Evolutionary conservation across 2,797 vertebrate species (phyloP).

Genomic region (Argentina silus): DNA sequence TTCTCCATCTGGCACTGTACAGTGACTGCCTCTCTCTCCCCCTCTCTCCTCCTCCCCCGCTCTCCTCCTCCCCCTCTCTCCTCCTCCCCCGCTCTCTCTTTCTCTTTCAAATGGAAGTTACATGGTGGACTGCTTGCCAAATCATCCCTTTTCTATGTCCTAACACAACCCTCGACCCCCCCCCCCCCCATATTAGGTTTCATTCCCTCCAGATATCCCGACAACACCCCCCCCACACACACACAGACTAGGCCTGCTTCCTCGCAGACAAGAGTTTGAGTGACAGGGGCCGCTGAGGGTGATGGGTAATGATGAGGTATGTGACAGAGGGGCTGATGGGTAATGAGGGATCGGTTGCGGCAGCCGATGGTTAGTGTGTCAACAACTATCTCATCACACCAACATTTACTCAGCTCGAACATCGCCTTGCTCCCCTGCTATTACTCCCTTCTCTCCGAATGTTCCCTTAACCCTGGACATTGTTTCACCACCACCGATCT

Average conservation of each 20-base stretch:
- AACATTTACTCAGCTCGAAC: no score
- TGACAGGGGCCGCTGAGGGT: slow-evolving; percentile 70
- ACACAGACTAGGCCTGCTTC: slow-evolving; percentile 66
- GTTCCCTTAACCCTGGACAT: no score
- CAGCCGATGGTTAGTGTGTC: slow-evolving; percentile 60
- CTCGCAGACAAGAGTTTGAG: slow-evolving; percentile 62
- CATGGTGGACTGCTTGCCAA: background rate
- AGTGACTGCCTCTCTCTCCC: slow-evolving; percentile 53
- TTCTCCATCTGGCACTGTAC: slow-evolving; percentile 77
- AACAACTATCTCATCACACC: background rate
- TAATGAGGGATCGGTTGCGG: slow-evolving; percentile 73
- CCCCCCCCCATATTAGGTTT: no score
- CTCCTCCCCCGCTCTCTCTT: background rate
- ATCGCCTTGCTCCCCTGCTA: no score
- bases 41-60: background rate
- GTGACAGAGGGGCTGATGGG: slow-evolving; percentile 77
- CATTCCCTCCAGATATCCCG: no score
- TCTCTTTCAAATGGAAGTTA: slow-evolving; percentile 36
- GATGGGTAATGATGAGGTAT: slow-evolving; percentile 77
- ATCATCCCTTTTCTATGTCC: background rate
- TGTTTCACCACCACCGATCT: no score
- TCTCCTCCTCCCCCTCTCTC: background rate
- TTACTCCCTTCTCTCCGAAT: no score
- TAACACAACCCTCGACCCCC: no score
- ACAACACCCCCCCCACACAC: slow-evolving; percentile 38